Base-by-base conservation (phyloP, 1,140 invertebrate species). In the Drosophila saltans region DNA sequence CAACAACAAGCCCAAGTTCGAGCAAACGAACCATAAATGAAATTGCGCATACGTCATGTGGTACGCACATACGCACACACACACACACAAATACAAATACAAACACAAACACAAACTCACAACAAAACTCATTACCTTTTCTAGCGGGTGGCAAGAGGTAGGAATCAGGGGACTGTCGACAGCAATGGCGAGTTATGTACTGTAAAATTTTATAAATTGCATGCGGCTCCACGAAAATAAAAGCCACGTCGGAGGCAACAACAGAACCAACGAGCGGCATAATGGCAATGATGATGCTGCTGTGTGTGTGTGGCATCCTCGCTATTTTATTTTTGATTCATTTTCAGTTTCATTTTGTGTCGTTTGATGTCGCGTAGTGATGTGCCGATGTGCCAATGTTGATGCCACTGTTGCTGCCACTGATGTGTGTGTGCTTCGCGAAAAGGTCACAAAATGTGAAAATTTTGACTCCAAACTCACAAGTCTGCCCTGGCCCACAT, bases 11-110 rank as follows among this genome's bases (percentile, higher is more conserved):
- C 69, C 66, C 65, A 72, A 66, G 71, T 75, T 69, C 65, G 58
- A 84, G 77, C 73, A 86, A 85, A 86, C 70, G 75, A 68, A 71
- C 63, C 82, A 77, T 86, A 82, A 76, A 85, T 76, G 67, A 80
- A 86, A 86, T 82, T 79, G 72, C 83, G 82, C 76, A 86, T 86
- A 86, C 83, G 79, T 82, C 82, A 82, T 88, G 82, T 77, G 79
- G 62, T 61, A 78, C 45, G 21, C 21, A 52, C 21, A 60, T 56
- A 48, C 30, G 33, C 9, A 60, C 43, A 48, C 33, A 40, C n/a
- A 72, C 58, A 45, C 65, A 21, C 58, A 41, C 21, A 26, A n/a
- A n/a, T n/a, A n/a, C n/a, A n/a, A n/a, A n/a, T 57, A 56, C 66
- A 59, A 30, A 69, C 21, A 55, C 75, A 71, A 71, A 78, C 48